phyloP scores from a whole-genome alignment of 2,888 invertebrate species.

The Lithosia quadra region DNA sequence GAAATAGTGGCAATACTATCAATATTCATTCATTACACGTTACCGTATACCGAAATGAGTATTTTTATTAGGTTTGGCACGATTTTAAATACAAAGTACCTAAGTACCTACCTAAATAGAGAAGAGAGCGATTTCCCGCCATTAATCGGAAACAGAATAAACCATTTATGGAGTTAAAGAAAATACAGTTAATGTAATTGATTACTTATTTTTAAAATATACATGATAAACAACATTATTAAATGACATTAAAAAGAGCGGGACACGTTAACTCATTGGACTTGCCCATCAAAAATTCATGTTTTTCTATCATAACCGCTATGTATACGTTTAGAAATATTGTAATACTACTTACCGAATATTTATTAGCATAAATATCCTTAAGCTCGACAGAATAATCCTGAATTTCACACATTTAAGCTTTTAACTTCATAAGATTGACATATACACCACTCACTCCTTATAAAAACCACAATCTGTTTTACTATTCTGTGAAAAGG shows the following conservation, averaged over 20 bases:
- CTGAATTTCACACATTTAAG: slow-evolving; percentile 90
- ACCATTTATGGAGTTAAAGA: not conserved
- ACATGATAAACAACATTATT: slow-evolving; percentile 35
- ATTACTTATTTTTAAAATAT: slow-evolving; percentile 16
- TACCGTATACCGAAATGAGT: not conserved
- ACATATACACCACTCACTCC: slow-evolving; percentile 86
- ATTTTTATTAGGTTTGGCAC: not conserved
- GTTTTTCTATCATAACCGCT: slow-evolving; percentile 65
- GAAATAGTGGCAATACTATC: not conserved
- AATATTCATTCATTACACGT: not conserved
- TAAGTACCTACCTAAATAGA: too few species aligned
- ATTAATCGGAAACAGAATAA: slow-evolving; percentile 53
- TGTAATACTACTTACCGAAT: slow-evolving; percentile 88
- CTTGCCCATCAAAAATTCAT: slow-evolving; percentile 76
- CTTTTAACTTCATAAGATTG: slow-evolving; percentile 82
- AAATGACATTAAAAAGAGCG: slow-evolving; percentile 85
- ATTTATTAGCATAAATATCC: slow-evolving; percentile 89
- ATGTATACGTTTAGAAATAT: slow-evolving; percentile 37
- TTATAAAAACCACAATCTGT: slow-evolving; percentile 84
- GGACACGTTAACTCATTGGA: slow-evolving; percentile 78
- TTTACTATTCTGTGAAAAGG: slow-evolving; percentile 84
- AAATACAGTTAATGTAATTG: not conserved
- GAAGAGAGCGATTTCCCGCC: slow-evolving; percentile 71
- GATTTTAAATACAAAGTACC: not conserved
- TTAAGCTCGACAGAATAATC: slow-evolving; percentile 90